Conservation (phyloP, 1,140 invertebrate genomes). For the Araneus ventricosus region DNA sequence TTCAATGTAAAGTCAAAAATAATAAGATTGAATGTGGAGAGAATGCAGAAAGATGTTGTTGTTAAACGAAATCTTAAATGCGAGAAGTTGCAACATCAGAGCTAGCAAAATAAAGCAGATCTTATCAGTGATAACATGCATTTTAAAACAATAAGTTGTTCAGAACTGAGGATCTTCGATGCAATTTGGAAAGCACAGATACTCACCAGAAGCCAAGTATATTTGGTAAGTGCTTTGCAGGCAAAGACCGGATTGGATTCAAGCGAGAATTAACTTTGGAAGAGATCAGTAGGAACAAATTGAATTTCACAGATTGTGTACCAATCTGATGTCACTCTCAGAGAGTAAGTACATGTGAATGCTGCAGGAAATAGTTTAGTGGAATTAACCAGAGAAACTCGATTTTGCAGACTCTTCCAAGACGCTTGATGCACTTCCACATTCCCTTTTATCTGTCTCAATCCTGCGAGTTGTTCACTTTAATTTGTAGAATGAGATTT, state of each 20-base stretch:
- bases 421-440: neutral
- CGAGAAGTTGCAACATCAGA: no score
- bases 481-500: neutral
- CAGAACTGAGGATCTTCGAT: no score
- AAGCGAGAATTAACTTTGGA: neutral
- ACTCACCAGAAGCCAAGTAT: no score
- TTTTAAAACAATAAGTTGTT: no score
- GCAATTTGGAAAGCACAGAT: no score
- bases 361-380: neutral
- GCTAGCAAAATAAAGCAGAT: no score
- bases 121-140: no score
- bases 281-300: neutral
- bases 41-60: no score
- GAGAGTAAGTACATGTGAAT: neutral
- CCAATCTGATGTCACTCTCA: neutral
- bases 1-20: no score
- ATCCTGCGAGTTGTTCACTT: neutral
- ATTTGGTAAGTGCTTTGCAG: neutral
- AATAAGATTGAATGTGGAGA: no score
- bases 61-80: no score
- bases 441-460: constrained; percentile 41
- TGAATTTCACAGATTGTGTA: neutral
- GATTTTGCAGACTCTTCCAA: neutral
- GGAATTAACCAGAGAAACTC: neutral
- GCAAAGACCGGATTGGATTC: neutral